Conservation (phyloP, 1,140 invertebrate species). For the Cecropterus lyciades region DNA sequence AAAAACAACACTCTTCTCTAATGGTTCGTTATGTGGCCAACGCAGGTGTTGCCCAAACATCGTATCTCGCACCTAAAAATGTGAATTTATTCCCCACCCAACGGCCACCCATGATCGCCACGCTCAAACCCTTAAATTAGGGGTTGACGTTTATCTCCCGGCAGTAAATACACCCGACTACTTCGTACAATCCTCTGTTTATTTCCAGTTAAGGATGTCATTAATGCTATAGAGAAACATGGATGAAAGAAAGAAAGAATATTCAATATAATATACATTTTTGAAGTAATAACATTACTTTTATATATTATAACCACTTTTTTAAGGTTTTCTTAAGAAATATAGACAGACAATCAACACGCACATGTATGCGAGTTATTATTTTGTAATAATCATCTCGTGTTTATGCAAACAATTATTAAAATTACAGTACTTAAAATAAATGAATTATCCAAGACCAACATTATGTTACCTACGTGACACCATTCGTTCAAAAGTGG, state of each 20-base stretch:
- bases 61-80: constrained; percentile 66
- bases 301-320: no score
- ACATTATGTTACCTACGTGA: neutral
- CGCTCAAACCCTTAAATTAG: constrained; percentile 74
- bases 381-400: no score
- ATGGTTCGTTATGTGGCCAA: constrained; percentile 59
- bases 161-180: constrained; percentile 65
- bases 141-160: constrained; percentile 68
- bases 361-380: no score
- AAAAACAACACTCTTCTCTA: constrained; percentile 55
- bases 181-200: constrained; percentile 41
- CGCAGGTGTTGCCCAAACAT: constrained; percentile 62
- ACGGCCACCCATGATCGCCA: constrained; percentile 71
- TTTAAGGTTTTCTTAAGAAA: no score
- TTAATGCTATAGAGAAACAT: constrained; percentile 2
- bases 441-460: constrained; percentile 27
- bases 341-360: no score
- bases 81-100: constrained; percentile 73
- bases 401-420: no score
- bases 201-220: constrained; percentile 32
- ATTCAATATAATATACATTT: no score
- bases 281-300: no score
- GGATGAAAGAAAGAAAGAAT: neutral
- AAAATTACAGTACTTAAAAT: no score
- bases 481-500: constrained; percentile 20